Evolutionary conservation across 2,113 vertebrate genomes (phyloP).

Genomic region (Laterallus jamaicensis): DNA sequence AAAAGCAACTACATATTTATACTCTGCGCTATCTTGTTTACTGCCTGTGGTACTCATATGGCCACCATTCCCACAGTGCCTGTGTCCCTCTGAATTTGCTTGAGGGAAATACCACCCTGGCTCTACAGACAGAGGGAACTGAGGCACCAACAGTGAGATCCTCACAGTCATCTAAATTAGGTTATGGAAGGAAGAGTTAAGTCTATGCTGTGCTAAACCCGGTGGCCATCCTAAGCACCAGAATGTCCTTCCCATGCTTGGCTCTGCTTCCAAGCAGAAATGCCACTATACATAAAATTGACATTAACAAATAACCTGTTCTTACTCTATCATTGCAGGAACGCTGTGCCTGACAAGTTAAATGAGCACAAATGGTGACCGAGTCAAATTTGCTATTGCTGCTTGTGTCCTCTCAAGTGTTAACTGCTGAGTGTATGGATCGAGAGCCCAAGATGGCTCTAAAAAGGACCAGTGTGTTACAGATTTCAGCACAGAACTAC

Average conservation of each 20-base stretch:
- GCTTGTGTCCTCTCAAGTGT: not conserved
- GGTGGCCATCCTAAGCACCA: not conserved
- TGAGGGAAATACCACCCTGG: not conserved
- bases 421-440: not conserved
- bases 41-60: not conserved
- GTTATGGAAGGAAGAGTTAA: not conserved
- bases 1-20: conserved; percentile 17
- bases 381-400: not conserved
- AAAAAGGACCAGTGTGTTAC: not conserved
- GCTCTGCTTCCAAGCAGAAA: not conserved
- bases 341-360: not conserved
- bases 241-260: not conserved
- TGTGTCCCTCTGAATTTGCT: not conserved
- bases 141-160: not conserved
- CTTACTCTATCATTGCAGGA: not conserved
- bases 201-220: not conserved
- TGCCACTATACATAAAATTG: conserved; percentile 27
- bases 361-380: not conserved
- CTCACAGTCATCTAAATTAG: not conserved
- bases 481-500: not conserved
- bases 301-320: conserved; percentile 33
- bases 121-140: not conserved
- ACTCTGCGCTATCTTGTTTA: conserved; percentile 15
- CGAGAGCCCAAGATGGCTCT: not conserved
- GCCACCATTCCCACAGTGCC: not conserved